Percentiles rank a stretch among this genome's conserved stretches.
Conservation (phyloP, 1,140 invertebrate species). For the Zaprionus kolodkinae region DNA sequence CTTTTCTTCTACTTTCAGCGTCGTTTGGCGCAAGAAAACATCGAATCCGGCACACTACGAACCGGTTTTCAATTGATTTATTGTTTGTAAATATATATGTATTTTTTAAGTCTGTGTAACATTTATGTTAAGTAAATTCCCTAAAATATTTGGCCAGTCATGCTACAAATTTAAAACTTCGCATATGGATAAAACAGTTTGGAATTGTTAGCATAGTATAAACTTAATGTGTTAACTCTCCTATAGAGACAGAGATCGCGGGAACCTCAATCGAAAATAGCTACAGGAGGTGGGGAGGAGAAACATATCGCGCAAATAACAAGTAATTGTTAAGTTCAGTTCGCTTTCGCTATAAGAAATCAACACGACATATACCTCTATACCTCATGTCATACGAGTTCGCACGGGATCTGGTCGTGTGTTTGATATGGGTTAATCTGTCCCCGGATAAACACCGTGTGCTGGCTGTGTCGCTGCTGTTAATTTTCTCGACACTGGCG, state of each 20-base stretch:
- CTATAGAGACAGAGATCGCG: background rate
- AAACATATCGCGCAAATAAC: background rate
- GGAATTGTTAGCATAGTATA: conserved; percentile 23
- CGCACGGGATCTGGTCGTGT: background rate
- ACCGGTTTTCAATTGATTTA: conserved; percentile 61
- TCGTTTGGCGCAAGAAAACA: conserved; percentile 61
- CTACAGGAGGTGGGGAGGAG: background rate
- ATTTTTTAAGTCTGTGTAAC: conserved; percentile 6
- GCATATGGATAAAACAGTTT: conserved; percentile 37
- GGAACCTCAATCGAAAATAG: background rate
- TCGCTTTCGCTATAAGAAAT: conserved; percentile 6
- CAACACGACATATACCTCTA: background rate
- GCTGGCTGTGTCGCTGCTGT: conserved; percentile 5
- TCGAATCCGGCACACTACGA: conserved; percentile 54
- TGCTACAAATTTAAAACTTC: conserved; percentile 20
- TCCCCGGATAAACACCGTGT: too few relatives aligned
- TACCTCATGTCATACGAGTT: background rate
- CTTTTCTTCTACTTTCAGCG: conserved; percentile 40
- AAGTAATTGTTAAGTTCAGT: conserved; percentile 1
- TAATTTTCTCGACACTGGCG: conserved; percentile 35
- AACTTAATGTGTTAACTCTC: conserved; percentile 18
- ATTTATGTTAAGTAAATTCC: conserved; percentile 6
- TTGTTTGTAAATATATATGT: background rate
- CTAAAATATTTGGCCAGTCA: conserved; percentile 19
- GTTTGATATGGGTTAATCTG: conserved; percentile 8